phyloP scores from a whole-genome alignment of 2,113 vertebrate species.

The Sapajus apella region DNA sequence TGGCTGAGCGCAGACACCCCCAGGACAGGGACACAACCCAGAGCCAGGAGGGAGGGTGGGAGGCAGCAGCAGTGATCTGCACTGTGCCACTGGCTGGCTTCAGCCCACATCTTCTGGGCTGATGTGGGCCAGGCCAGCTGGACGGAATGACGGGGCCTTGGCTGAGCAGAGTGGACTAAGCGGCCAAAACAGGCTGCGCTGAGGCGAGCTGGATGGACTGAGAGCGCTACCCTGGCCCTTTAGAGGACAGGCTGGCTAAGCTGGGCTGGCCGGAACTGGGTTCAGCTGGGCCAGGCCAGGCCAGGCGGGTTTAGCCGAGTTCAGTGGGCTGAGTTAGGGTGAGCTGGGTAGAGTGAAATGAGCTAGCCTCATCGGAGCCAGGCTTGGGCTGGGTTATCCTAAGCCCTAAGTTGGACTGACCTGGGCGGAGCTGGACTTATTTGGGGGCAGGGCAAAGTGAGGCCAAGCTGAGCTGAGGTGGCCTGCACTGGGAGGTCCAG shows the following conservation, averaged over 20 bases:
- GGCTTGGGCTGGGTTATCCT: background rate
- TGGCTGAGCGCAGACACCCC: background rate
- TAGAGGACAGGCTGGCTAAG: too few relatives aligned
- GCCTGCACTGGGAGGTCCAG: background rate
- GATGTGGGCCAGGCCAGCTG: background rate
- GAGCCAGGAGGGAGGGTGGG: background rate
- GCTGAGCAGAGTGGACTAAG: accelerated
- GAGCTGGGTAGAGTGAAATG: background rate
- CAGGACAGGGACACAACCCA: background rate
- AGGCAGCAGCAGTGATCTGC: background rate
- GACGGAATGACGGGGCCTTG: accelerated
- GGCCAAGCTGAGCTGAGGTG: background rate
- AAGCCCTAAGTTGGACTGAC: background rate
- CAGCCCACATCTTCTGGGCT: accelerated
- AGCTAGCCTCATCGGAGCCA: too few relatives aligned
- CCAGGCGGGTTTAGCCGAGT: too few relatives aligned
- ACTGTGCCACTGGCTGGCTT: accelerated
- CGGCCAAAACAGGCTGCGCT: background rate
- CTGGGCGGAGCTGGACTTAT: too few relatives aligned
- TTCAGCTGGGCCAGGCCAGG: too few relatives aligned
- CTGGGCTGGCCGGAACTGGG: too few relatives aligned
- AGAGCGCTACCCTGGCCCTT: too few relatives aligned
- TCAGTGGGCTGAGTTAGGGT: background rate
- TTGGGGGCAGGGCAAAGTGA: background rate
- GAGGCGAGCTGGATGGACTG: too few relatives aligned